Evolutionary conservation across 2,888 invertebrate genomes (phyloP), one percentile per base, ranked within the genome.

Genomic region (Liodrosophila aerea): DNA sequence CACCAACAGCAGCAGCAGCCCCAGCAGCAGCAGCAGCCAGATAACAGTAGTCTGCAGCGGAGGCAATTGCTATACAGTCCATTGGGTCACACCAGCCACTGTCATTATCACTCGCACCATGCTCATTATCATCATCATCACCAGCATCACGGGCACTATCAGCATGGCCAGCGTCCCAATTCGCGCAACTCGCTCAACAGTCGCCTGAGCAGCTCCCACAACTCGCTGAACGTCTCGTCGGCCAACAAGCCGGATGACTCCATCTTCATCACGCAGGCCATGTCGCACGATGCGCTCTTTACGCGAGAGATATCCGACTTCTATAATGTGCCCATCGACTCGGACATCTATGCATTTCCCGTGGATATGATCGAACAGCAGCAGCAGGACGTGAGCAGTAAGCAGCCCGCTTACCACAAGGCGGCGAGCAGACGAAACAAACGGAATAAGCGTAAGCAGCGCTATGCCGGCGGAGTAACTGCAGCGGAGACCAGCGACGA

Each of bases 261-360:
- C 13, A 95, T 93, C 86, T 96, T 96, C 87, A 96, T 96, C 71
- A 96, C 96, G 0, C 96, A 96, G 87, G 96, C 96, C 29, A 96
- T 96, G 91, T 96, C 96, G 0, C 96, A 96, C 86, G 96, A 96
- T 86, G 94, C 95, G 1, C 91, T 96, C 31, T 92, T 93, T 64
- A 93, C 94, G n/a, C 93, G 94, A 64, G 94, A 95, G 86, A 95
- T 95, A 61, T 93, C 93, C 31, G 96, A 96, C 88, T 93, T 96
- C 92, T 96, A 96, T 88, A 96, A 95, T 90, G 96, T 96, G 61
- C 96, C 96, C 67, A 95, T 96, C 77, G 96, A 96, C 87, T 95
- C 96, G 78, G 96, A 96, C 88, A 95, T 96, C 73, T 96, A 96
- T 88, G 95, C 96, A 9, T 94, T 96, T 60, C 96, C 96, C 33